Conservation (phyloP, 2,113 vertebrate species). For the Hippocampus mohnikei region DNA sequence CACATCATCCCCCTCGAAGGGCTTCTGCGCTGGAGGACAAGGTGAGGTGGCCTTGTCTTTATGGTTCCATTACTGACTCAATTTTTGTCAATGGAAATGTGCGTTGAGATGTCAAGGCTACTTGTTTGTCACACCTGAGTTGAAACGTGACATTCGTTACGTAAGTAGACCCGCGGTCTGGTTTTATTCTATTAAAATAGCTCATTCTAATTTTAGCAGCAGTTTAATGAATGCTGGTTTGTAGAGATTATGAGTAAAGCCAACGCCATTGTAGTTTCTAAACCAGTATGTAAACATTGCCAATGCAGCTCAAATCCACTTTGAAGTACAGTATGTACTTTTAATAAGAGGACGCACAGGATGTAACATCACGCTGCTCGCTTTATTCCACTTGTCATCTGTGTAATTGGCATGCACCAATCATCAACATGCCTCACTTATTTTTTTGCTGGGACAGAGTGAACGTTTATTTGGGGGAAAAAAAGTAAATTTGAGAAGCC, state of each 20-base stretch:
- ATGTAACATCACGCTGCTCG: neutral
- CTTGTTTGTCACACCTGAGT: conserved; percentile 11
- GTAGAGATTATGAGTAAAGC: conserved; percentile 38
- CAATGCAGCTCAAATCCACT: conserved; percentile 3
- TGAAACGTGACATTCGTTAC: conserved; percentile 7
- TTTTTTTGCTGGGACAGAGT: conserved; percentile 33
- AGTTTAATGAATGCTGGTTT: conserved; percentile 27
- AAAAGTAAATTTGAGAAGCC: conserved; percentile 1
- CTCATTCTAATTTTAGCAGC: conserved; percentile 46
- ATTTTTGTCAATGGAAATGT: neutral
- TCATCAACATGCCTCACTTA: conserved; percentile 31
- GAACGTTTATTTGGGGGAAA: neutral
- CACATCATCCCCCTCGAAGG: conserved; percentile 51
- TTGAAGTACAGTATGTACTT: conserved; percentile 9
- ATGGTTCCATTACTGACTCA: neutral
- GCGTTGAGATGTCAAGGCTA: neutral
- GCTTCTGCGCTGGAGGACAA: conserved; percentile 58
- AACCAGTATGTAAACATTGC: conserved; percentile 10
- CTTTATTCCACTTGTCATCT: conserved; percentile 22
- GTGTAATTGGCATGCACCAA: conserved; percentile 11
- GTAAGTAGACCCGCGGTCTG: neutral
- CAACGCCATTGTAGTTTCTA: conserved; percentile 37
- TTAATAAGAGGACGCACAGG: neutral
- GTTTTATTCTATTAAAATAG: conserved; percentile 22
- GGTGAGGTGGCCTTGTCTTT: conserved; percentile 49